phyloP scores from a whole-genome alignment of 2,888 invertebrate species.

The Serripes groenlandicus region DNA sequence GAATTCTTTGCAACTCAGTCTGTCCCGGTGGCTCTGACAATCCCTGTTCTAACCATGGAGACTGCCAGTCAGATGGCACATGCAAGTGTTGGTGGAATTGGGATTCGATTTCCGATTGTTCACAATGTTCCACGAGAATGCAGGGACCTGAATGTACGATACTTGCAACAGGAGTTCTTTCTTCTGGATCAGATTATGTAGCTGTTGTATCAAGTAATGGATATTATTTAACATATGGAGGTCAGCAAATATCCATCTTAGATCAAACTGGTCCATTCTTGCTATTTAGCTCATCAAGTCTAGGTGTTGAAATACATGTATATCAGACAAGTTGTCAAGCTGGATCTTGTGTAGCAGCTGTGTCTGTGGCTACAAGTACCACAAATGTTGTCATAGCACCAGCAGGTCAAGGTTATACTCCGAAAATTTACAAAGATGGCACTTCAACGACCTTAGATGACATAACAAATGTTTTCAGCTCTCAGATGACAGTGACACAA shows the following conservation, averaged over 20 bases:
- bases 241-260: conserved; percentile 66
- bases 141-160: conserved; percentile 73
- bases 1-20: conserved; percentile 56
- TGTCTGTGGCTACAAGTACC: conserved; percentile 60
- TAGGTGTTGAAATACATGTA: conserved; percentile 66
- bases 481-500: conserved; percentile 46
- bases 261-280: conserved; percentile 64
- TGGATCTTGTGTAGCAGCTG: conserved; percentile 73
- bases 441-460: conserved; percentile 32
- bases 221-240: conserved; percentile 71
- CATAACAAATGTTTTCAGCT: conserved; percentile 29
- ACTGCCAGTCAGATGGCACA: conserved; percentile 64
- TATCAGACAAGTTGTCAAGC: conserved; percentile 71
- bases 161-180: conserved; percentile 42
- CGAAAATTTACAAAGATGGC: conserved; percentile 60
- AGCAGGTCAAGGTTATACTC: conserved; percentile 63
- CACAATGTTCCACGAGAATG: conserved; percentile 63
- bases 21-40: conserved; percentile 74
- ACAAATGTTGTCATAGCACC: conserved; percentile 61
- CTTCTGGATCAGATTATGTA: conserved; percentile 42
- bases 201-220: conserved; percentile 71
- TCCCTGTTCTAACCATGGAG: conserved; percentile 74
- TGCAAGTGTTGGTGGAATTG: conserved; percentile 77
- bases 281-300: conserved; percentile 43
- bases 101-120: conserved; percentile 67